Base-by-base conservation (phyloP, 2,888 invertebrate species). In the Cantharis lateralis region DNA sequence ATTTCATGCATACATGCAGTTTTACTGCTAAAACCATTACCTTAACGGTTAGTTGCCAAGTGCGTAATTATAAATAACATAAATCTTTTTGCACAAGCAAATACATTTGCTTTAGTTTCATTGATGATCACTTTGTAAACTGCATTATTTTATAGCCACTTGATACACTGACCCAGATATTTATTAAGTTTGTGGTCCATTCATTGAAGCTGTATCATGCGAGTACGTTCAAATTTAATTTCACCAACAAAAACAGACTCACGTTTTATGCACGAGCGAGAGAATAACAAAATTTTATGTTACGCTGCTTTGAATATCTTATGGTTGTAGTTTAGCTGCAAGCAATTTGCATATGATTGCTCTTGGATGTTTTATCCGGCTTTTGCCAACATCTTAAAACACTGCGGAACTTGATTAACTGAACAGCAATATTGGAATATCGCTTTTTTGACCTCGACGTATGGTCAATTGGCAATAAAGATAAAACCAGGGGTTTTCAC, bases 1-100 rank as follows among this genome's bases (percentile, higher is more conserved):
- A 64, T 64, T 64, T 64, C 48, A 48, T 48, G 48, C 48, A 48
- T n/a, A 48, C 48, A 48, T 48, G 48, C 48, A 48, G 48, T 48
- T 48, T 48, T 48, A 48, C 48, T 48, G 48, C 48, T 48, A 48
- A 48, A 48, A 48, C 48, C 48, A 48, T 48, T 48, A 48, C 48
- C 48, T 48, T 48, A 48, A 48, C 48, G 48, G 48, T 48, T 48
- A 48, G n/a, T 48, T 48, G 48, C 48, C 48, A 48, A 48, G 69
- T 72, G 76, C 70, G 76, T 70, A 62, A 76, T 76, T 76, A 70
- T 73, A 70, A 73, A 73, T 73, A 76, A 76, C 76, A 76, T 76
- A 76, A 76, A 76, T 76, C 76, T 73, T 76, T 76, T 68, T 18
- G 62, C 32, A 72, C 69, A 66, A 66, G 64, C 70, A 73, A 72